Evolutionary conservation across 2,797 vertebrate species (phyloP).

Genomic region (Rhinella marina): DNA sequence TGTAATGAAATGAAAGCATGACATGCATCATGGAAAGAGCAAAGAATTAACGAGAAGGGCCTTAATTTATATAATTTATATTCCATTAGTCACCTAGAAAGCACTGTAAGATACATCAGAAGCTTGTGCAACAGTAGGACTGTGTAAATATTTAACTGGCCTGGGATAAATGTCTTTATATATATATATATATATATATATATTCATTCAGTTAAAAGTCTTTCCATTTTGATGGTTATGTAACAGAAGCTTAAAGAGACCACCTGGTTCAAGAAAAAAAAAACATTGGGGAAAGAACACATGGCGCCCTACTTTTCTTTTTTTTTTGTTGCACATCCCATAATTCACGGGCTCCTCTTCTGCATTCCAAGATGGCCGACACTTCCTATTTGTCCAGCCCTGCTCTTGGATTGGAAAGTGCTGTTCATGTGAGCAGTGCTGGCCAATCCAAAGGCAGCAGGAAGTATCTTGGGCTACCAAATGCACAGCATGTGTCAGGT

Average conservation of each 20-base stretch:
- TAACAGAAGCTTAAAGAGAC: neutral
- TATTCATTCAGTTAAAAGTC: constrained; percentile 3
- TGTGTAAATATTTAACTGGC: constrained; percentile 16
- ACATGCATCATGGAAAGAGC: neutral
- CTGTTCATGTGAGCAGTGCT: no score
- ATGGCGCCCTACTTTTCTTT: no score
- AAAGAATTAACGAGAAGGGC: neutral
- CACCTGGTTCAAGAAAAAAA: no score
- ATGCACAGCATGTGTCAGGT: no score
- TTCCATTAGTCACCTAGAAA: constrained; percentile 8
- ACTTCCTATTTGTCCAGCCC: no score
- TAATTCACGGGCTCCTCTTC: no score
- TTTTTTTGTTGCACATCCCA: no score
- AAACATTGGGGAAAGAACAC: no score
- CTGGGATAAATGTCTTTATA: neutral
- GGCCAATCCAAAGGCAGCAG: no score
- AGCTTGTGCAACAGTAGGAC: neutral
- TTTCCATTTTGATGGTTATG: constrained; percentile 21
- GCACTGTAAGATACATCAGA: neutral
- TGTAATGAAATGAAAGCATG: neutral
- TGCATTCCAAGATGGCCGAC: no score
- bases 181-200: neutral
- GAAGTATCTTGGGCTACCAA: no score
- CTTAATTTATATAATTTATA: neutral
- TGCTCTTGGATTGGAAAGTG: no score